These are phyloP conservation scores for Mus spretus DNA, from an alignment of 2,797 vertebrate species.

Conservation along the genomic window DNA sequence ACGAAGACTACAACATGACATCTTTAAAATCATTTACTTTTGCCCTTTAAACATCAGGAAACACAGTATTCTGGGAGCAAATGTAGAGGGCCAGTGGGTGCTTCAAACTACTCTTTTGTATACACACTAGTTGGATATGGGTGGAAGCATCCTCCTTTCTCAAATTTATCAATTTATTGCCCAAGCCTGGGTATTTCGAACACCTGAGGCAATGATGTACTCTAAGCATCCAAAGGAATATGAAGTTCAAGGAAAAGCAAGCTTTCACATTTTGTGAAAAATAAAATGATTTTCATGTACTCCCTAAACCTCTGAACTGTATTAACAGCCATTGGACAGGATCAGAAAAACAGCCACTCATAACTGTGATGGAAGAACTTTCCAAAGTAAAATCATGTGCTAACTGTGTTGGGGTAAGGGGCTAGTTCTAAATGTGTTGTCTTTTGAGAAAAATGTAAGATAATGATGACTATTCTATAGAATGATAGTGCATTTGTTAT, in stretches of 20 bases:
- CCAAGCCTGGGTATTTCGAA: neutral
- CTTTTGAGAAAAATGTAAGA: neutral
- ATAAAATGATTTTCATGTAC: neutral
- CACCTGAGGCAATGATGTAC: neutral
- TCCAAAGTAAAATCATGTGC: neutral
- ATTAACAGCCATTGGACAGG: neutral
- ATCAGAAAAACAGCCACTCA: neutral
- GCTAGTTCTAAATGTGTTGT: neutral
- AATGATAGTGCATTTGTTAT: neutral
- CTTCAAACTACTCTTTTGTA: neutral
- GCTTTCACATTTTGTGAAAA: neutral
- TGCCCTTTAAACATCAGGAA: conserved; percentile 27
- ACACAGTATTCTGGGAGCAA: neutral
- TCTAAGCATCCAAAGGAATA: neutral
- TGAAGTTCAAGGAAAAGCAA: neutral
- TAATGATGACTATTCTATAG: neutral
- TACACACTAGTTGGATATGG: neutral
- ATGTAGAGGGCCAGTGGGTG: neutral
- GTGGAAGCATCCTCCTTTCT: neutral
- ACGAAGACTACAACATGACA: neutral
- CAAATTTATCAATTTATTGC: neutral
- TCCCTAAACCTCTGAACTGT: neutral
- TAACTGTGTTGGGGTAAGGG: neutral
- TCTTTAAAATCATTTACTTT: conserved; percentile 26
- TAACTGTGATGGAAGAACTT: neutral